Evolutionary conservation across 2,797 vertebrate species (phyloP).

Genomic region (Peromyscus melanophrys): DNA sequence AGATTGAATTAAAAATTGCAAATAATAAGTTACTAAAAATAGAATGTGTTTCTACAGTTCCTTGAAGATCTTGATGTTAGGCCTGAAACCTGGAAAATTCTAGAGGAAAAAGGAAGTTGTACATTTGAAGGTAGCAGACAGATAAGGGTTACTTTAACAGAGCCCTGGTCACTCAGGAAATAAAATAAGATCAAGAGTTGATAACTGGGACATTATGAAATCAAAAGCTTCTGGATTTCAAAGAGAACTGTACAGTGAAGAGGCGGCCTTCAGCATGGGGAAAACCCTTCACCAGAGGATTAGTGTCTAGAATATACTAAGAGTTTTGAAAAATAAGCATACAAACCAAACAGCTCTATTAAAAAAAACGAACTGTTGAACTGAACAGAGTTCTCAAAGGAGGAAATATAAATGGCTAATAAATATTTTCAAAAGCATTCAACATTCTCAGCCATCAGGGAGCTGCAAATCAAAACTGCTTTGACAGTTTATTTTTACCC

Average conservation of each 20-base stretch:
- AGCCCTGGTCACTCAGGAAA: background rate
- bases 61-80: background rate
- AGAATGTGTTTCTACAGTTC: background rate
- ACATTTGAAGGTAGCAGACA: background rate
- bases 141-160: background rate
- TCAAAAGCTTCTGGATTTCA: background rate
- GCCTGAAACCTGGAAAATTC: background rate
- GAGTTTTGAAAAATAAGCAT: background rate
- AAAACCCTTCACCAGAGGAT: background rate
- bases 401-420: background rate
- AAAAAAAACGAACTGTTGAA: background rate
- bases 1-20: conserved; percentile 33
- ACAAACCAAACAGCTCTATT: background rate
- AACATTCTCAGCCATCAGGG: background rate
- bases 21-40: conserved; percentile 10
- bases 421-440: background rate
- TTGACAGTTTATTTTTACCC: background rate
- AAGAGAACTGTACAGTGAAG: background rate
- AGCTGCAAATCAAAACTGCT: background rate
- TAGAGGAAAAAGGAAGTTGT: background rate
- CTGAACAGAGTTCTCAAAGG: background rate
- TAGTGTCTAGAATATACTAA: background rate
- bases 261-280: background rate
- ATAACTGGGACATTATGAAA: background rate
- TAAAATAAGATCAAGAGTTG: background rate